Base-by-base conservation (phyloP, 2,113 vertebrate genomes). In the Trematomus loennbergii region DNA sequence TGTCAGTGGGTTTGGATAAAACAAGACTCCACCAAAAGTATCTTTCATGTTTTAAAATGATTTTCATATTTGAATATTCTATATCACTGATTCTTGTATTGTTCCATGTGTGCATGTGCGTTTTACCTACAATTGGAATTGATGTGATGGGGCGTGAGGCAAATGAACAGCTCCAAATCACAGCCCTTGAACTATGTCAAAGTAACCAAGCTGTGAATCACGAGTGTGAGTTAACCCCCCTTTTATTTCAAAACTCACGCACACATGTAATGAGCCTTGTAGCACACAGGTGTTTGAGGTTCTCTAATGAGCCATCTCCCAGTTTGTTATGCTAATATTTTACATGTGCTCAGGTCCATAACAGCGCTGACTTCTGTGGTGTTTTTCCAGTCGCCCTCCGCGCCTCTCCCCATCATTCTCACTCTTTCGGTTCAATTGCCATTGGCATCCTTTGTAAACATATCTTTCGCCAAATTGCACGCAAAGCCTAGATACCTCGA, bases 271-370 rank as follows among this genome's bases (percentile, higher is more conserved):
- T 72, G 66, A 81, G 54, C 78, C 48, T 17, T 48, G 54, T 50
- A 75, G 76, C 78, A 18, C 16, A 60, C 48, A 78, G 61, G 72
- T 88, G 82, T 89, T 92, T 92, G 84, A 91, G 77, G 68, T 78
- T 13, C 77, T 90, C 74, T 83, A 89, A 85, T 87, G 90, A 93
- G 68, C 78, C 79, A 20, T 82, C 25, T 78, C 46, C 25, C 29
- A 53, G 43, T 40, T 58, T 46, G 17, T 17, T 63, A 25, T 72
- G 64, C 8, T 36, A 82, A 65, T 62, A 62, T 59, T 58, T 4
- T 8, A 57, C 40, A 72, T 77, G 46, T 77, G 52, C 58, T 52
- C 25, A 43, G 9, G 75, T 83, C 72, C 69, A 43, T 43, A 74
- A 66, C 75, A 58, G n/a, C 50, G 15, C 57, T 58, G 48, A 76